A percentile compares a stretch with the other conserved stretches of the same genome.
Conservation (phyloP, 2,797 vertebrate species). For the Capromys pilorides region DNA sequence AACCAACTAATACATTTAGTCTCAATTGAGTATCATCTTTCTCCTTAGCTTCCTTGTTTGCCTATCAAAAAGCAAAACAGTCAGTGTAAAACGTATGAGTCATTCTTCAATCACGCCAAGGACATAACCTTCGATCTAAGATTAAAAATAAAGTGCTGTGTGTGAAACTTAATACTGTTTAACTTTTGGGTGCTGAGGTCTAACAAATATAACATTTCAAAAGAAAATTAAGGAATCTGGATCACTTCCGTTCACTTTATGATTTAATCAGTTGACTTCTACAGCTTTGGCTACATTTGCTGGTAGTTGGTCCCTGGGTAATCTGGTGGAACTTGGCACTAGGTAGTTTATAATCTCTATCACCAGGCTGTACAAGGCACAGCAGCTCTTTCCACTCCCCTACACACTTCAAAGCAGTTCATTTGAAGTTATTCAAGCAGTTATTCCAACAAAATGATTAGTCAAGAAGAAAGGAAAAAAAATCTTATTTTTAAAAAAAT, state of each 20-base stretch:
- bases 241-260: conserved; percentile 73
- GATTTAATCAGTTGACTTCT: conserved; percentile 75
- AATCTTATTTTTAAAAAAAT: conserved; percentile 58
- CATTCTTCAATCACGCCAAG: conserved; percentile 64
- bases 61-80: conserved; percentile 54
- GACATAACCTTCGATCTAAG: conserved; percentile 71
- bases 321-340: conserved; percentile 58
- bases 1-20: conserved; percentile 47
- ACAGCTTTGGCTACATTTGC: conserved; percentile 60
- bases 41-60: conserved; percentile 53
- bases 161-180: conserved; percentile 79
- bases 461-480: conserved; percentile 78
- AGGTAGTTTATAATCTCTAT: conserved; percentile 70
- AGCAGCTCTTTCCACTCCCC: conserved; percentile 78
- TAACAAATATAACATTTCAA: conserved; percentile 81
- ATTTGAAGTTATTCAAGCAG: conserved; percentile 73
- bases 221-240: conserved; percentile 83
- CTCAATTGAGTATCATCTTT: conserved; percentile 49
- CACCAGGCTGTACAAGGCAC: conserved; percentile 75
- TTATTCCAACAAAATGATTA: conserved; percentile 77
- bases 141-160: conserved; percentile 73
- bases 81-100: conserved; percentile 50
- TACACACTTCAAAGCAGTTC: conserved; percentile 79
- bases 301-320: conserved; percentile 66
- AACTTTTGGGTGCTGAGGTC: conserved; percentile 75